A percentile compares a stretch with the other conserved stretches of the same genome.
These are phyloP conservation scores for Idaea biselata DNA, from an alignment of 2,888 invertebrate species.

Conservation along the genomic window DNA sequence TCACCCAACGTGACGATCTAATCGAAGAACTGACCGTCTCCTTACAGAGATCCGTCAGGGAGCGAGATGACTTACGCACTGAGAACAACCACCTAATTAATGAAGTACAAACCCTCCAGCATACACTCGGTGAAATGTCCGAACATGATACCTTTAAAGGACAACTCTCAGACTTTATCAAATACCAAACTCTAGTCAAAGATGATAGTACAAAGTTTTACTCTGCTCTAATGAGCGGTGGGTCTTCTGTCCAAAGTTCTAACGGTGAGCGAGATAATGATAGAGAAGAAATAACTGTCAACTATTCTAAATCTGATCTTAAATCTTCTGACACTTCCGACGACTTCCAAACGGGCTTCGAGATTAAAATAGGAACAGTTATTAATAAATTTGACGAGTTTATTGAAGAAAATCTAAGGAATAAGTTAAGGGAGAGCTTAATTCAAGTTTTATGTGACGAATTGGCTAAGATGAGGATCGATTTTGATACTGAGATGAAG, in stretches of 20 bases:
- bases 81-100: slow-evolving; percentile 82
- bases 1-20: slow-evolving; percentile 84
- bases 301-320: slow-evolving; percentile 67
- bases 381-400: slow-evolving; percentile 59
- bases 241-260: slow-evolving; percentile 62
- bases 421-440: slow-evolving; percentile 76
- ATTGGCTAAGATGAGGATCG: slow-evolving; percentile 69
- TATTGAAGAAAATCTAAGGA: slow-evolving; percentile 66
- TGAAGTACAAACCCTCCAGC: slow-evolving; percentile 79
- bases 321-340: slow-evolving; percentile 60
- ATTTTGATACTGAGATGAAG: slow-evolving; percentile 62
- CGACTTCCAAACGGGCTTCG: slow-evolving; percentile 64
- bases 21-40: slow-evolving; percentile 87
- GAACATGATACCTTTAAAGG: slow-evolving; percentile 66
- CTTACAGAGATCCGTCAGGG: slow-evolving; percentile 83
- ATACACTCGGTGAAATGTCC: slow-evolving; percentile 53
- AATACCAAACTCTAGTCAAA: slow-evolving; percentile 67
- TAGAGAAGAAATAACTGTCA: slow-evolving; percentile 69
- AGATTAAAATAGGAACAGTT: slow-evolving; percentile 53
- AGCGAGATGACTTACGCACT: slow-evolving; percentile 81
- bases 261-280: slow-evolving; percentile 76
- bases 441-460: slow-evolving; percentile 79
- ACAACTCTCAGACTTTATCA: slow-evolving; percentile 70
- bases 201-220: slow-evolving; percentile 71
- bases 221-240: slow-evolving; percentile 67